Evolutionary conservation across 2,797 vertebrate species (phyloP).

Genomic region (Danio jaintianensis): DNA sequence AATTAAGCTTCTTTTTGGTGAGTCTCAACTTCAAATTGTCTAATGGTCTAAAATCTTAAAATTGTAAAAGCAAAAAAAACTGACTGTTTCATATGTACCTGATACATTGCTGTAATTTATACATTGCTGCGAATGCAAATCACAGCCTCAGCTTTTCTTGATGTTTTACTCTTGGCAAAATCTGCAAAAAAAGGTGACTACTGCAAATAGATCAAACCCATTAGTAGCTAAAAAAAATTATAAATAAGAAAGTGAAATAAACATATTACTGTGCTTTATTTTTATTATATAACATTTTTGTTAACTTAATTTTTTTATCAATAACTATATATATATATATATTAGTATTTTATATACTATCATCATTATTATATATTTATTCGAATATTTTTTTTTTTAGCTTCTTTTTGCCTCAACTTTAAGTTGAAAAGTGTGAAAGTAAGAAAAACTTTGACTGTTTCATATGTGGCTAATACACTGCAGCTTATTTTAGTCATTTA

Average conservation of each 20-base stretch:
- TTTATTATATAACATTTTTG: not conserved
- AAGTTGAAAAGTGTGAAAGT: not conserved
- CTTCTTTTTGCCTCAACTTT: not conserved
- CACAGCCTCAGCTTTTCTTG: constrained; percentile 31
- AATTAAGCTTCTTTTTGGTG: not conserved
- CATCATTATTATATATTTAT: not conserved
- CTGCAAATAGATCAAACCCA: not conserved
- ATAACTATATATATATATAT: not conserved
- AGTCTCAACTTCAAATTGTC: not conserved
- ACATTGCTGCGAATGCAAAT: constrained; percentile 29
- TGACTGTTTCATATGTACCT: constrained; percentile 16
- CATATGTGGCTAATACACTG: constrained; percentile 33
- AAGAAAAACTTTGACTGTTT: not conserved
- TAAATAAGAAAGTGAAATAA: not conserved
- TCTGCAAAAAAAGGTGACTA: not conserved
- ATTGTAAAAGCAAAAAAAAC: not conserved
- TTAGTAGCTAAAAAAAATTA: not conserved
- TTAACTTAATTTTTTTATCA: not conserved
- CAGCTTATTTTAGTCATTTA: constrained; percentile 44
- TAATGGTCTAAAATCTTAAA: not conserved
- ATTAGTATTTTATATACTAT: not conserved
- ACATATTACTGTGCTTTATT: not conserved
- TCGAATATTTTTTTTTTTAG: not conserved
- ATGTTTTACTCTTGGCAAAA: constrained; percentile 62
- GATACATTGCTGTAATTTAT: too few species aligned